These are phyloP conservation scores for Felis chaus DNA, from an alignment of 2,113 vertebrate genomes.

Conservation along the genomic window DNA sequence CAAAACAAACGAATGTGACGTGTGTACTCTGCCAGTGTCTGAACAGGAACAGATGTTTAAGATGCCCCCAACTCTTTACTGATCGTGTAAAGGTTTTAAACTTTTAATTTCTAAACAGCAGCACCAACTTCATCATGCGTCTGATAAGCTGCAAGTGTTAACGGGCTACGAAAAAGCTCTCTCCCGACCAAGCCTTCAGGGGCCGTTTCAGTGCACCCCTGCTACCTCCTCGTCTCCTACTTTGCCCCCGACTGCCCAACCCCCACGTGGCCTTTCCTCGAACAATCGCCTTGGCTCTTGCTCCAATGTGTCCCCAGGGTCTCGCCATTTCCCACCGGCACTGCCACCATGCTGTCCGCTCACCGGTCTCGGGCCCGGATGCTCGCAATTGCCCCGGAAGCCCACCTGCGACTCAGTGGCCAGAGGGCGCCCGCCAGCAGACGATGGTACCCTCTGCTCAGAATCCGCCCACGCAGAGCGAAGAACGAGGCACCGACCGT, in stretches of 20 bases:
- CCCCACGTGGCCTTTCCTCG: fast-evolving
- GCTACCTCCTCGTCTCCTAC: fast-evolving
- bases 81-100: neutral
- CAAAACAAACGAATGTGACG: neutral
- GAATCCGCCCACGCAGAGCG: neutral
- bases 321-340: neutral
- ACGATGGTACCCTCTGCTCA: neutral
- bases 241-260: fast-evolving
- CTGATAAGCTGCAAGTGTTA: neutral
- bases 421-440: neutral
- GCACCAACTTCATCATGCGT: neutral
- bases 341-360: neutral
- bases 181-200: neutral
- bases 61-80: neutral
- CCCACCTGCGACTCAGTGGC: no score
- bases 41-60: neutral
- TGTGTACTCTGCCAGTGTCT: neutral
- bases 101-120: neutral
- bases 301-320: fast-evolving
- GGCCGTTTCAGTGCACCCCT: no score
- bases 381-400: fast-evolving
- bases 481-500: fast-evolving
- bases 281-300: neutral
- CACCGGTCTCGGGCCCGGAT: neutral
- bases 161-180: neutral